Base-by-base conservation (phyloP, 2,113 vertebrate genomes). In the Numida meleagris region DNA sequence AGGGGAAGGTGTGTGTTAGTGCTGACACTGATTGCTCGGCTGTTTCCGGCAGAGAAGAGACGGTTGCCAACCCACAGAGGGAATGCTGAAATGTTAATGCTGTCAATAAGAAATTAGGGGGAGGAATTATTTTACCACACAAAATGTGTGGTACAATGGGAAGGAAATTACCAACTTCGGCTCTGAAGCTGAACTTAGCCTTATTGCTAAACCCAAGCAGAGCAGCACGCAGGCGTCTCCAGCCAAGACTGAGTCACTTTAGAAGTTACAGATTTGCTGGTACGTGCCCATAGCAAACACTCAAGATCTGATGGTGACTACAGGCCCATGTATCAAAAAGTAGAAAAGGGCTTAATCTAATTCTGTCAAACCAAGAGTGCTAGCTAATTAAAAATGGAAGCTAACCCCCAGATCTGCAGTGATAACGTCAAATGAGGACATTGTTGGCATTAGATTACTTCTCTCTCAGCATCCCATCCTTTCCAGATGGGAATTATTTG, bases 401-500 rank as follows among this genome's bases (percentile, higher is more conserved):
- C 33, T 89, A 59, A 74, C 10, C 50, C 71, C 45, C 55, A 85
- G 72, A 58, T 92, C 71, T 82, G 46, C 14, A 42, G 67, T 43
- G 78, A 87, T 92, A 79, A 70, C 42, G 70, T 76, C 81, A 92
- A 21, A 87, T 61, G 29, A 95, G 91, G 89, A 70, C 86, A 94
- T 71, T 66, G 70, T 34, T 89, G 59, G 78, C 82, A 74, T 79
- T 63, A 51, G 51, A 48, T 78, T 93, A 61, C 34, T 94, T 93
- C 5, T 2, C 15, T 77, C 53, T 51, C 70, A 75, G 73, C 51
- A 82, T 81, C 34, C 46, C 33, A 42, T 75, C 34, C 29, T 14
- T 89, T 91, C 78, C 87, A 96, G 67, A 94, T 91, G 79, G 89
- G 72, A 88, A 93, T 89, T 95, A 82, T 70, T 89, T 80, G 67